Evolutionary conservation across 2,888 invertebrate species (phyloP).

Genomic region (Hedychridium roseum): DNA sequence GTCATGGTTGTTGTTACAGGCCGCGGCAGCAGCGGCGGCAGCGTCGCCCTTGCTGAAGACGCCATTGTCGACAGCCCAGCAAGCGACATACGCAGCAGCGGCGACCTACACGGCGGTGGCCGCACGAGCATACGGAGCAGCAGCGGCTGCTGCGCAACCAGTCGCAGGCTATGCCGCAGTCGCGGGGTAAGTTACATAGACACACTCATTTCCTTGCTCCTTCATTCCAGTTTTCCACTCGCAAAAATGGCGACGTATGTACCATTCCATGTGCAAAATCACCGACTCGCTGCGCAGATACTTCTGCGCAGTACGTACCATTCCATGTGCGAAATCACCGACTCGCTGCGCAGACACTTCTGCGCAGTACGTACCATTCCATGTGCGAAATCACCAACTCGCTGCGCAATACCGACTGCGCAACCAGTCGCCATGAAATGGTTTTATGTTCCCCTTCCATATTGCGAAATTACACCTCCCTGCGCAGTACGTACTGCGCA

Average conservation of each 20-base stretch:
- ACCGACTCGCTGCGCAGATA: neutral
- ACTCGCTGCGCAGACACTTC: neutral
- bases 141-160: constrained; percentile 75
- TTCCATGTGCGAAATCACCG: too few relatives aligned
- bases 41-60: constrained; percentile 84
- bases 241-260: too few relatives aligned
- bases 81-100: constrained; percentile 87
- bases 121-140: constrained; percentile 82
- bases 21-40: constrained; percentile 75
- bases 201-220: constrained; percentile 8
- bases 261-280: too few relatives aligned
- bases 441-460: too few relatives aligned
- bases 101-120: constrained; percentile 88
- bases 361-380: too few relatives aligned
- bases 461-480: too few relatives aligned
- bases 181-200: constrained; percentile 69
- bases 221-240: constrained; percentile 3
- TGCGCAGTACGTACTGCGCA: too few relatives aligned
- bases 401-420: neutral
- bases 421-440: too few relatives aligned
- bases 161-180: constrained; percentile 79
- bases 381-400: too few relatives aligned
- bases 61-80: constrained; percentile 83
- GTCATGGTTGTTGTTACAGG: constrained; percentile 65
- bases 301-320: neutral